phyloP scores from a whole-genome alignment of 2,113 vertebrate genomes.

The Hydrolagus affinis region DNA sequence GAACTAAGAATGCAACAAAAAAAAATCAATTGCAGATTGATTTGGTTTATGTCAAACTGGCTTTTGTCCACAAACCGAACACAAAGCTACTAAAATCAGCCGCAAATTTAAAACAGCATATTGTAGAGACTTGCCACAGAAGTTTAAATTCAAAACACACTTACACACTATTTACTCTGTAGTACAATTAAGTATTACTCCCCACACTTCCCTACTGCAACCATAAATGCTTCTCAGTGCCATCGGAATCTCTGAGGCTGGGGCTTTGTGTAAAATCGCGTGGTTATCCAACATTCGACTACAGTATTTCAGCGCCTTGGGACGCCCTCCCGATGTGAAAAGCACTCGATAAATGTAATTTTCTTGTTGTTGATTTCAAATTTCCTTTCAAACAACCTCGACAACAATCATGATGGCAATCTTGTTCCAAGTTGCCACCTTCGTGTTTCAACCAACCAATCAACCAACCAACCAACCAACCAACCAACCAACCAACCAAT shows the following conservation, averaged over 20 bases:
- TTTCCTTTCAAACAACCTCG: too few species aligned
- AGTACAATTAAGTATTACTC: conserved; percentile 18
- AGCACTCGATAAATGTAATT: too few species aligned
- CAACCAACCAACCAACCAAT: too few species aligned
- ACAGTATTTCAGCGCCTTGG: too few species aligned
- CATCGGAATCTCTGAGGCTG: neutral
- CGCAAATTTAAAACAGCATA: neutral
- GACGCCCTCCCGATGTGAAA: too few species aligned
- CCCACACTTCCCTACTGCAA: conserved; percentile 12
- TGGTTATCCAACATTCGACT: neutral
- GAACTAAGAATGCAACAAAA: neutral
- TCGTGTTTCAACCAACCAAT: too few species aligned
- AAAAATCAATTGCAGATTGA: too few species aligned
- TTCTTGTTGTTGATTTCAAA: too few species aligned
- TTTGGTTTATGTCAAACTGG: neutral
- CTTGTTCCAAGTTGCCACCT: too few species aligned
- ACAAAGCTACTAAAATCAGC: conserved; percentile 8
- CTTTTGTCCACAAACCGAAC: conserved; percentile 11
- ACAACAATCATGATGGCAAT: too few species aligned
- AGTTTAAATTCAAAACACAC: conserved; percentile 20
- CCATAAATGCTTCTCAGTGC: conserved; percentile 1
- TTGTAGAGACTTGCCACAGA: conserved; percentile 16
- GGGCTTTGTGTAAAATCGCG: neutral
- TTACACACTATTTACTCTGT: conserved; percentile 10
- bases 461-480: too few species aligned